Percentiles rank a stretch among this genome's conserved stretches.
phyloP scores from a whole-genome alignment of 2,113 vertebrate species.

The Agelaius phoeniceus region DNA sequence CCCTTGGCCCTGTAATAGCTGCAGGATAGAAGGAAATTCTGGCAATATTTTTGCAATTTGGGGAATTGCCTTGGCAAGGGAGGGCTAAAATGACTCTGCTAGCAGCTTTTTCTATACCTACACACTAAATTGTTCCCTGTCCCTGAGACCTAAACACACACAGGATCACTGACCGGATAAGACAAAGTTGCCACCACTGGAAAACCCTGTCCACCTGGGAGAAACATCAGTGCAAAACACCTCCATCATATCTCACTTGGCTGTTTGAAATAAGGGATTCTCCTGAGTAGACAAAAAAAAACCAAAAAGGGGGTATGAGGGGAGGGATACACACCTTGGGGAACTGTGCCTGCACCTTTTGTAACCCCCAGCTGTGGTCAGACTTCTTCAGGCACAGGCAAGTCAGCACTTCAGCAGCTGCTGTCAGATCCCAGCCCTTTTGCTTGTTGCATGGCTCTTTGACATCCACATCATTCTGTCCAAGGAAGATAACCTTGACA shows the following conservation, averaged over 20 bases:
- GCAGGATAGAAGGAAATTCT: not conserved
- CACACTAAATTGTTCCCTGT: not conserved
- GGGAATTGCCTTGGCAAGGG: not conserved
- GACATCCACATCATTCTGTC: not conserved
- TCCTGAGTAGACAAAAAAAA: not conserved
- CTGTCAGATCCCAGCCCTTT: not conserved
- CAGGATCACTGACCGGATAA: not conserved
- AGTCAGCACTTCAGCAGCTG: not conserved
- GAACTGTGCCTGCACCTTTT: not conserved
- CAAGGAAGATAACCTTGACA: constrained; percentile 19
- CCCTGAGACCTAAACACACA: not conserved
- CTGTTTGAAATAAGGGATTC: not conserved
- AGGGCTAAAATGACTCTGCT: not conserved
- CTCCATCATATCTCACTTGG: not conserved
- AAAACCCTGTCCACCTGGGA: not conserved
- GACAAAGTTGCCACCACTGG: not conserved
- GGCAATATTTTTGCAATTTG: not conserved
- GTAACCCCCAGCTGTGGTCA: not conserved
- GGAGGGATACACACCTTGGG: not conserved
- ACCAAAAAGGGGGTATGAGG: accelerated
- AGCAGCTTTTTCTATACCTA: not conserved
- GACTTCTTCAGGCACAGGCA: not conserved
- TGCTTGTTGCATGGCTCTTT: not conserved
- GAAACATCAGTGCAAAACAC: not conserved
- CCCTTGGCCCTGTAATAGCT: not conserved